Evolutionary conservation across 2,888 invertebrate genomes (phyloP), one percentile per base, ranked within the genome.

Genomic region (Latrodectus elegans): DNA sequence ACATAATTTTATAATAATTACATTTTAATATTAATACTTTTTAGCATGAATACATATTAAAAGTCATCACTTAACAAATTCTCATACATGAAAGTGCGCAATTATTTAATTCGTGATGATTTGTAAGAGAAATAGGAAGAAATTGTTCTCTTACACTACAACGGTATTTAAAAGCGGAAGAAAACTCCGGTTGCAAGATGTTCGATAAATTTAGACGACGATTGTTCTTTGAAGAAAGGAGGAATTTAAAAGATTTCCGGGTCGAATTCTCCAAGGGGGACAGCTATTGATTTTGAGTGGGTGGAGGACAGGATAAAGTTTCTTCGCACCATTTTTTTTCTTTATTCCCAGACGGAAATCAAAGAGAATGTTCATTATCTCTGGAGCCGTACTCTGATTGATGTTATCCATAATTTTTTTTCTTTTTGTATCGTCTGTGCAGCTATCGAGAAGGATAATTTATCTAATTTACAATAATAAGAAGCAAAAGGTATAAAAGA

Each of bases 301-400:
- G 55, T 14, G 15, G 55, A 55, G 55, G 55, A 3, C 55, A 55
- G 55, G 55, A 55, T 55, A 55, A 15, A 14, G 55, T 14, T 55
- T 8, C 22, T 22, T 22, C 38, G 75, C 49, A 38, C 9, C 26
- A 52, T 77, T 77, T 65, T 14, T 10, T 77, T 49, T 77, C 64
- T 51, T 49, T 22, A 49, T 67, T 51, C 14, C 22, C 49, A 6
- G 11, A 51, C 2, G 22, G 67, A 67, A 11, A 67, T 77, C 77
- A 77, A 77, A 71, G 65, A 65, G 77, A 22, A 67, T 65, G 77
- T 77, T 77, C 77, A 67, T 77, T 77, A 77, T 77, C 77, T 55
- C 15, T 15, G 15, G 55, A 55, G 55, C 55, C 15, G 55, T 15
- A 55, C 22, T 22, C 22, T 14, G 55, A 55, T 55, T 55, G 55